Evolutionary conservation across 2,888 invertebrate species (phyloP).

Genomic region (Chaitophorus viminalis): DNA sequence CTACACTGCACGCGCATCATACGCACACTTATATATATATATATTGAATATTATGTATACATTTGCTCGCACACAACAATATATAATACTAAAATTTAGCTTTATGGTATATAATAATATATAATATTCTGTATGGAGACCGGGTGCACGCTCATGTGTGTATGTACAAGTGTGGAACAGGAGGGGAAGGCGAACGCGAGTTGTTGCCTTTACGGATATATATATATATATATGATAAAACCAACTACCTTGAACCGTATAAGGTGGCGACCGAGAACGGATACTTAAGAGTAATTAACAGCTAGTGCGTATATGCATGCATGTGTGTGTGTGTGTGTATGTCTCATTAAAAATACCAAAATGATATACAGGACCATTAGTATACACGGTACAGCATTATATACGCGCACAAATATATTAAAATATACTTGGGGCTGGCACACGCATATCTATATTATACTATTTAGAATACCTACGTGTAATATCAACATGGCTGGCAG

Average conservation of each 20-base stretch:
- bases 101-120: too few relatives aligned
- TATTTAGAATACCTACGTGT: too few relatives aligned
- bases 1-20: too few relatives aligned
- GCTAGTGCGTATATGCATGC: not conserved
- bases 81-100: too few relatives aligned
- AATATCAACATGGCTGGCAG: too few relatives aligned
- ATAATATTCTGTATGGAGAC: too few relatives aligned
- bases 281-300: conserved; percentile 53
- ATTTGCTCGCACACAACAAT: too few relatives aligned
- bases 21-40: too few relatives aligned
- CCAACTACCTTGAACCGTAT: conserved; percentile 12
- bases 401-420: not conserved
- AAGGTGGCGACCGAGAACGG: not conserved
- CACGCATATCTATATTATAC: too few relatives aligned
- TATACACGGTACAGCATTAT: not conserved
- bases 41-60: too few relatives aligned
- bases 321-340: not conserved
- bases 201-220: not conserved
- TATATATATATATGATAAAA: not conserved
- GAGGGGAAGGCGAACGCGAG: not conserved
- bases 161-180: not conserved
- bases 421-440: too few relatives aligned
- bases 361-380: conserved; percentile 46
- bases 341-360: conserved; percentile 53
- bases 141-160: too few relatives aligned